phyloP scores from a whole-genome alignment of 2,888 invertebrate genomes.

The Julus scanicus region DNA sequence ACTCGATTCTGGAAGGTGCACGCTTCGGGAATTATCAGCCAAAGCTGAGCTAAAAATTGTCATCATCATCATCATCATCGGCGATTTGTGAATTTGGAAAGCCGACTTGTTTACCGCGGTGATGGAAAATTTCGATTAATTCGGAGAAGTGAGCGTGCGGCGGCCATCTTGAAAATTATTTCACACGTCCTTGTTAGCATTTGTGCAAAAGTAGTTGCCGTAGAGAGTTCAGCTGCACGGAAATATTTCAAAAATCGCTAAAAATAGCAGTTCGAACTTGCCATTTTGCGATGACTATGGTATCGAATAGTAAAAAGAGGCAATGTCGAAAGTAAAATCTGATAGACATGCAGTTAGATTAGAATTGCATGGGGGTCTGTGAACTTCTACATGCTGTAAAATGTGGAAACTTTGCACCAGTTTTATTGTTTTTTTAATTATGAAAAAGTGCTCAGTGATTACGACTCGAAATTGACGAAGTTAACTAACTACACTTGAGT shows the following conservation, averaged over 20 bases:
- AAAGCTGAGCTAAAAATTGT: background rate
- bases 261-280: background rate
- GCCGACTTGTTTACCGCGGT: background rate
- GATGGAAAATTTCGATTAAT: background rate
- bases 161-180: slow-evolving; percentile 21
- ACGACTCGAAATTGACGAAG: too few species aligned
- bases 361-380: too few species aligned
- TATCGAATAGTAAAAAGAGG: too few species aligned
- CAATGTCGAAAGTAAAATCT: too few species aligned
- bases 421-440: too few species aligned
- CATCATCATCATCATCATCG: background rate
- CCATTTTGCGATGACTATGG: too few species aligned
- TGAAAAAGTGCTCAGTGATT: too few species aligned
- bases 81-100: background rate
- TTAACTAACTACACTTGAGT: too few species aligned
- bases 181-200: background rate
- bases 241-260: background rate
- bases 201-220: background rate
- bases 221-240: background rate
- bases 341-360: too few species aligned
- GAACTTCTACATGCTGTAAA: too few species aligned
- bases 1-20: too few species aligned
- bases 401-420: too few species aligned
- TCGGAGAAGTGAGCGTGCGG: background rate
- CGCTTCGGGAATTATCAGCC: background rate